phyloP scores from a whole-genome alignment of 92 coral and sea anemone genomes.

The Zoanthus sociatus region DNA sequence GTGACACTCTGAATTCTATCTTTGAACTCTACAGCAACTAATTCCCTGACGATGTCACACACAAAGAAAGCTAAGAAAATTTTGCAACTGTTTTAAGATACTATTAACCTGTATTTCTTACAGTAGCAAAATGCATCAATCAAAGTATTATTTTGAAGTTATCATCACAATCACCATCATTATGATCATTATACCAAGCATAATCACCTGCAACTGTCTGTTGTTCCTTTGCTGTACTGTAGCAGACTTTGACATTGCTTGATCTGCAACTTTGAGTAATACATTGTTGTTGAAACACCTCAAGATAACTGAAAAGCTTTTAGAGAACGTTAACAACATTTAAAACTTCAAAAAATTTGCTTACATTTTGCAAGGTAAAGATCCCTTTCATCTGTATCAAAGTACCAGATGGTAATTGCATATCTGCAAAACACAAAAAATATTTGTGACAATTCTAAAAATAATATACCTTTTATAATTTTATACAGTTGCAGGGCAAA shows the following conservation, averaged over 20 bases:
- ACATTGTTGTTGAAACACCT: not conserved
- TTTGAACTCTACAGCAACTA: not conserved
- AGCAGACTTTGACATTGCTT: not conserved
- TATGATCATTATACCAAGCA: not conserved
- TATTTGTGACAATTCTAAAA: not conserved
- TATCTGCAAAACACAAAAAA: conserved; percentile 60
- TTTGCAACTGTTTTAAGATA: too few relatives aligned
- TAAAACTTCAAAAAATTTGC: not conserved
- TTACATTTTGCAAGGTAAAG: conserved; percentile 60
- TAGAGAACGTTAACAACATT: not conserved
- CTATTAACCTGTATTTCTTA: too few relatives aligned
- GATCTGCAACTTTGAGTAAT: not conserved
- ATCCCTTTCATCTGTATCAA: conserved; percentile 87
- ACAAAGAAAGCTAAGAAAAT: not conserved
- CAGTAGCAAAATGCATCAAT: too few relatives aligned
- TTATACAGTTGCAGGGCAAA: too few relatives aligned
- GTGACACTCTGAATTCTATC: not conserved
- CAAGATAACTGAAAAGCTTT: not conserved
- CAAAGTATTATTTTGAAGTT: too few relatives aligned
- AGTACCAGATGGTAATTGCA: conserved; percentile 98
- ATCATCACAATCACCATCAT: not conserved
- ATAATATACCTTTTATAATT: too few relatives aligned
- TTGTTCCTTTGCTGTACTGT: not conserved
- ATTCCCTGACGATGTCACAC: not conserved
- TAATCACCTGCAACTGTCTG: not conserved